phyloP scores from a whole-genome alignment of 2,113 vertebrate genomes.

The Podocnemis expansa region DNA sequence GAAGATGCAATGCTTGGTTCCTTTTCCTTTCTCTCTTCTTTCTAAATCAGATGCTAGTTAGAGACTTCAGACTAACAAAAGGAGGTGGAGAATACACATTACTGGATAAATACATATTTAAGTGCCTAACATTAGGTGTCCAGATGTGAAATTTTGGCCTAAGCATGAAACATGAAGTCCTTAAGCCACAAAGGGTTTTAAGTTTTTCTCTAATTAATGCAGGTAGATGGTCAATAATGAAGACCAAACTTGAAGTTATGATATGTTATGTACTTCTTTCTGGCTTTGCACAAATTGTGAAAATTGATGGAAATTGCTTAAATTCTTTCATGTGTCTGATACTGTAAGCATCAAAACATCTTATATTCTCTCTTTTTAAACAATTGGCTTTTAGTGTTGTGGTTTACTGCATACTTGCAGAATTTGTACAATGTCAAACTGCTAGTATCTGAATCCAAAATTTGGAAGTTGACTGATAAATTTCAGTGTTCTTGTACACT shows the following conservation, averaged over 20 bases:
- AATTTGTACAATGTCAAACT: background rate
- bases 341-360: background rate
- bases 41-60: background rate
- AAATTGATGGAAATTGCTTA: background rate
- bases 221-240: background rate
- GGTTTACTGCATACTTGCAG: background rate
- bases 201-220: background rate
- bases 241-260: background rate
- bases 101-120: background rate
- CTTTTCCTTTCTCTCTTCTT: background rate
- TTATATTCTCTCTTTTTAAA: background rate
- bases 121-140: background rate
- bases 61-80: background rate
- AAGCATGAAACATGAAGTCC: background rate
- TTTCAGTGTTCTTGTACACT: background rate
- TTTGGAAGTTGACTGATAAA: background rate
- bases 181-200: background rate
- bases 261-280: background rate
- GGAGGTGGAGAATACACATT: background rate
- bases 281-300: background rate
- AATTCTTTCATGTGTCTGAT: background rate
- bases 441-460: background rate
- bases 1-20: background rate
- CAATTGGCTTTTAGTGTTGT: background rate
- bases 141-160: background rate